Evolutionary conservation across 2,888 invertebrate genomes (phyloP).

Genomic region (Nomada lathburiana): DNA sequence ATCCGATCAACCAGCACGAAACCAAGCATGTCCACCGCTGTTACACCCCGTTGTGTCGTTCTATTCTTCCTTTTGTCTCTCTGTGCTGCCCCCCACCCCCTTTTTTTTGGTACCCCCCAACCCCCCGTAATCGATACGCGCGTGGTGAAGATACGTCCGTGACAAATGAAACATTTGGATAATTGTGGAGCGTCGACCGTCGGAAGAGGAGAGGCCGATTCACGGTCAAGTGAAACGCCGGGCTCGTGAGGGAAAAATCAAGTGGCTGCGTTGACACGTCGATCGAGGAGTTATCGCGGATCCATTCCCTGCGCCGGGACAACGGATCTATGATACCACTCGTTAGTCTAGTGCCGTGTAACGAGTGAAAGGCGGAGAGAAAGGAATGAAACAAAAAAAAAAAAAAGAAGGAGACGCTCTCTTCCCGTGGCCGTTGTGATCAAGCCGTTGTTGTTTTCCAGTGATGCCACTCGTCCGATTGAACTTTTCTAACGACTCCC

Average conservation of each 20-base stretch:
- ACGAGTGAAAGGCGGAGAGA: no score
- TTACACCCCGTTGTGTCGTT: not conserved
- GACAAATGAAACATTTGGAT: not conserved
- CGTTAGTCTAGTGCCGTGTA: not conserved
- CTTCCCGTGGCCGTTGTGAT: no score
- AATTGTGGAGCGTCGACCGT: constrained; percentile 1
- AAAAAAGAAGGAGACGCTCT: not conserved
- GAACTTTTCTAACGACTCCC: constrained; percentile 27
- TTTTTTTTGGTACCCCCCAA: not conserved
- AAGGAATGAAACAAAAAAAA: no score
- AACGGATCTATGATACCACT: not conserved
- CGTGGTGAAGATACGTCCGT: not conserved
- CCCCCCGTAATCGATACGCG: not conserved
- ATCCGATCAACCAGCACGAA: constrained; percentile 53
- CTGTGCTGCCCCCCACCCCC: not conserved
- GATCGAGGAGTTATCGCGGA: constrained; percentile 21
- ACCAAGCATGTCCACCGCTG: constrained; percentile 39
- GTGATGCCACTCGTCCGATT: not conserved
- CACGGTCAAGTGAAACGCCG: constrained; percentile 1
- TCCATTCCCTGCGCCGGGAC: not conserved
- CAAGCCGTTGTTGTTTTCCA: constrained; percentile 10
- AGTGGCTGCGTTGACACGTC: constrained; percentile 14
- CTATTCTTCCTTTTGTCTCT: constrained; percentile 6
- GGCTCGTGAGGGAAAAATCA: not conserved
- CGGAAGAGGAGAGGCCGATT: not conserved